These are phyloP conservation scores for Cylas formicarius DNA, from an alignment of 1,140 invertebrate genomes.

Conservation along the genomic window DNA sequence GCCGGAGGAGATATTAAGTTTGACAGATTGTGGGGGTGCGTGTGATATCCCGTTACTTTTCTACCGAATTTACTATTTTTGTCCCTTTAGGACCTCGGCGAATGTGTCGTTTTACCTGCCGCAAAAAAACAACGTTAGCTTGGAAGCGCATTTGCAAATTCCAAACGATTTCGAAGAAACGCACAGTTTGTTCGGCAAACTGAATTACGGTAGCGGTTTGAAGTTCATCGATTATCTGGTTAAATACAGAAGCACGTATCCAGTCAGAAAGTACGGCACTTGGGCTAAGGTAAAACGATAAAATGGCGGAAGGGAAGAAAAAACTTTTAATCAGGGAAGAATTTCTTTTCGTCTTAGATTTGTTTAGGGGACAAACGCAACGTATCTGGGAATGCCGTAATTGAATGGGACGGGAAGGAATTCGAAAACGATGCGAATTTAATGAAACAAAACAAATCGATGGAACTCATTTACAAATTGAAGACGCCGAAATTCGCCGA, in stretches of 20 bases:
- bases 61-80: background rate
- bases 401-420: conserved; percentile 43
- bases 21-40: conserved; percentile 46
- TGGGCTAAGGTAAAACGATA: conserved; percentile 29
- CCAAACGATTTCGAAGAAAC: conserved; percentile 53
- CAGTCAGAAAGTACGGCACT: conserved; percentile 27
- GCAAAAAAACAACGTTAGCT: conserved; percentile 45
- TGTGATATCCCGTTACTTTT: too few relatives aligned
- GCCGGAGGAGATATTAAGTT: conserved; percentile 49
- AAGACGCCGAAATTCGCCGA: conserved; percentile 42
- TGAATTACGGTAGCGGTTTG: conserved; percentile 37
- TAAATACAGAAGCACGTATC: conserved; percentile 28
- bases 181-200: conserved; percentile 49
- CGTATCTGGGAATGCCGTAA: conserved; percentile 45
- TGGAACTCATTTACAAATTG: conserved; percentile 45
- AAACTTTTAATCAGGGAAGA: conserved; percentile 1
- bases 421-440: conserved; percentile 46
- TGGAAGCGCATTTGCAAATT: conserved; percentile 48
- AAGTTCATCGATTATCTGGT: conserved; percentile 31
- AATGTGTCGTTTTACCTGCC: conserved; percentile 49
- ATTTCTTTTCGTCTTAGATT: conserved; percentile 16
- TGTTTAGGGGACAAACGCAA: conserved; percentile 27
- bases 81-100: conserved; percentile 43
- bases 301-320: background rate
- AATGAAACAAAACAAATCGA: conserved; percentile 38